Conservation (phyloP, 2,888 invertebrate genomes). For the Acleris cristana region DNA sequence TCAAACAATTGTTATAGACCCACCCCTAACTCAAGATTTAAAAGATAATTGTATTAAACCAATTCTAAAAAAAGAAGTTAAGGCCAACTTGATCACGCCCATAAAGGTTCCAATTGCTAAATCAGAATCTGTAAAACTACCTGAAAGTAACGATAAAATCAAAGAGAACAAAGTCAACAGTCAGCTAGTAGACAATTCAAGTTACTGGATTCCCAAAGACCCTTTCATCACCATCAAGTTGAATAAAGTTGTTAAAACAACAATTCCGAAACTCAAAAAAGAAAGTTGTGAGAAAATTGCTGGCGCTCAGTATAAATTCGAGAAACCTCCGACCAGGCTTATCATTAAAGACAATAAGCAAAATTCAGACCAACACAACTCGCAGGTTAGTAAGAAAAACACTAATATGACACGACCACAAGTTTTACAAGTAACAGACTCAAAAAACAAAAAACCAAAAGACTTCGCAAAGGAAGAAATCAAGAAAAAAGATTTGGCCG, state of each 20-base stretch:
- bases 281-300: slow-evolving; percentile 66
- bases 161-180: slow-evolving; percentile 47
- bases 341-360: slow-evolving; percentile 71
- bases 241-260: slow-evolving; percentile 76
- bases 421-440: slow-evolving; percentile 85
- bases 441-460: slow-evolving; percentile 64
- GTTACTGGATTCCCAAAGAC: slow-evolving; percentile 64
- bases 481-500: slow-evolving; percentile 45
- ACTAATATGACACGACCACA: slow-evolving; percentile 85
- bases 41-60: slow-evolving; percentile 39
- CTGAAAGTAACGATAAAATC: slow-evolving; percentile 45
- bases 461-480: slow-evolving; percentile 48
- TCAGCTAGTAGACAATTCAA: slow-evolving; percentile 61
- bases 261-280: slow-evolving; percentile 72
- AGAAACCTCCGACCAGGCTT: slow-evolving; percentile 72
- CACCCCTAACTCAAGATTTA: slow-evolving; percentile 62
- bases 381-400: slow-evolving; percentile 54
- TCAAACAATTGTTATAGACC: slow-evolving; percentile 81
- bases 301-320: slow-evolving; percentile 64
- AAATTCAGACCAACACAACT: slow-evolving; percentile 45
- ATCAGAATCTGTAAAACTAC: slow-evolving; percentile 3
- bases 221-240: slow-evolving; percentile 78
- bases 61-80: slow-evolving; percentile 31
- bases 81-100: slow-evolving; percentile 31
- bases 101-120: slow-evolving; percentile 40